Base-by-base conservation (phyloP, 2,888 invertebrate genomes). In the Drosophila sordidula region DNA sequence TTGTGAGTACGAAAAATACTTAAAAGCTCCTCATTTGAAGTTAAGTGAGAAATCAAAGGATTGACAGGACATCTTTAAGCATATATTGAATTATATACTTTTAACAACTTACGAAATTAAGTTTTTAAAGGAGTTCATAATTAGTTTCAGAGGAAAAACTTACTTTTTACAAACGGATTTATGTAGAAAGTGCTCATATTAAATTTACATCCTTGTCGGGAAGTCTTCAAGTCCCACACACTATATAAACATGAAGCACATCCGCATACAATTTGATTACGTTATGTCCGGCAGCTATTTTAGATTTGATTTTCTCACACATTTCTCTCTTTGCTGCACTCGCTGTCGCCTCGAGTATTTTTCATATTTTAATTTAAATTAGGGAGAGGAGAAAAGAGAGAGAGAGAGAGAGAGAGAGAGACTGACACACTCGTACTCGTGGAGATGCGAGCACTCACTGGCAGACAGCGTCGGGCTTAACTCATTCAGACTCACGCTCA, bases 281-380 rank as follows among this genome's bases (percentile, higher is more conserved):
- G 69, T 73, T 83, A 74, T 87, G 87, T 78, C 85, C 82, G 74
- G 75, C 77, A 80, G 89, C 87, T 78, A 87, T 85, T 89, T 85
- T 89, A 87, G 79, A 87, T 85, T 87, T 89, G 81, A 85, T 87
- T 89, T 85, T 81, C 78, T 62, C 75, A 79, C 69, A 71, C 63
- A 52, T 51, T 59, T 47, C 42, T 45, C 52, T 36, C 25, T 55
- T 29, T n/a, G 46, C 22, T 46, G 39, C 51, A 32, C 22, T 56
- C 32, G 41, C 36, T 55, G 70, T 41, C 65, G 69, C 67, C 65
- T 58, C 55, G 51, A 81, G 76, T 82, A 70, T 80, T 84, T 83
- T 88, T 89, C 80, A 88, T 83, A 85, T 89, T 88, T 84, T 85
- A 83, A 85, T 89, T 85, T 80, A 89, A 89, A 85, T 83, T 87